A percentile compares a stretch with the other conserved stretches of the same genome.
Evolutionary conservation across 2,888 invertebrate genomes (phyloP).

Genomic region (Lochmaea crataegi): DNA sequence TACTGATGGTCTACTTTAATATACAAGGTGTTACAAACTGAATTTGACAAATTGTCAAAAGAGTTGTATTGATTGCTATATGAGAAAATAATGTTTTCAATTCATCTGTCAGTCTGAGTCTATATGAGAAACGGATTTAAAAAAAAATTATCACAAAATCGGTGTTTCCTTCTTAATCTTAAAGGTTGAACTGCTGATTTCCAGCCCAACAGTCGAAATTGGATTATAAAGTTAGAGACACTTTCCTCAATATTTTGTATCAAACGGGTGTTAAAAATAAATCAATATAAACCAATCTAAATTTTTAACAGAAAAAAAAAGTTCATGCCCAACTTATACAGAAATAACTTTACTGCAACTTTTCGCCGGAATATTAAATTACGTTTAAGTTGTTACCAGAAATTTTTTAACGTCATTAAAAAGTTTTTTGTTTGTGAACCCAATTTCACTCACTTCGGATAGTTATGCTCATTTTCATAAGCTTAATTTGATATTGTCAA

Average conservation of each 20-base stretch:
- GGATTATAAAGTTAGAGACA: no score
- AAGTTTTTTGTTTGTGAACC: slow-evolving; percentile 46
- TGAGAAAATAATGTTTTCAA: no score
- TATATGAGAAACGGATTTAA: no score
- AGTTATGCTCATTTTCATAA: slow-evolving; percentile 32
- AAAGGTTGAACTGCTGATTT: no score
- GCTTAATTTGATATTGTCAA: slow-evolving; percentile 20
- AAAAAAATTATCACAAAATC: no score
- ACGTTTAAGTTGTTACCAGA: slow-evolving; percentile 40
- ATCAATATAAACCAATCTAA: slow-evolving; percentile 29
- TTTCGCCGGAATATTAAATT: slow-evolving; percentile 41
- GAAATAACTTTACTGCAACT: slow-evolving; percentile 38
- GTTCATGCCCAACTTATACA: slow-evolving; percentile 23
- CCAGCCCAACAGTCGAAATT: no score
- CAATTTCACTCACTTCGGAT: slow-evolving; percentile 39
- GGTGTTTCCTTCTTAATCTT: no score
- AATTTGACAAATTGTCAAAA: no score
- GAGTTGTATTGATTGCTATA: no score
- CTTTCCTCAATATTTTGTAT: background rate
- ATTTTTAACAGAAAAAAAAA: slow-evolving; percentile 30
- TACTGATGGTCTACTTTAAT: no score
- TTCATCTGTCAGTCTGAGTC: no score
- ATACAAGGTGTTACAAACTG: no score
- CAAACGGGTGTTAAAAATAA: slow-evolving; percentile 4
- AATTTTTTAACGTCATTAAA: slow-evolving; percentile 44